A percentile compares a stretch with the other conserved stretches of the same genome.
These are phyloP conservation scores for Echinarachnius parma DNA, from an alignment of 53 echinoderm and acorn worm genomes.

Conservation along the genomic window DNA sequence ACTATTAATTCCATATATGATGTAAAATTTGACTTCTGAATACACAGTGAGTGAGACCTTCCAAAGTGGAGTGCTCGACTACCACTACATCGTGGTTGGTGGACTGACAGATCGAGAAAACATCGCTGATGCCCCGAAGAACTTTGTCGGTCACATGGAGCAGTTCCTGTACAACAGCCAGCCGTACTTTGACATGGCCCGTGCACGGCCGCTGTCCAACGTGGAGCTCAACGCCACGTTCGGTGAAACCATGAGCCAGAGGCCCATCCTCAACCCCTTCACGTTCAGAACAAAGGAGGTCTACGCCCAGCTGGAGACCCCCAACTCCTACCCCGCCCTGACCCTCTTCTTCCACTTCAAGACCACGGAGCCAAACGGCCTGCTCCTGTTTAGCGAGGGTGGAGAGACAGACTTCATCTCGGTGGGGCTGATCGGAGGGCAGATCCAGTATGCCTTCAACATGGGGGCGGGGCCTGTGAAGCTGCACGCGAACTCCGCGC, in stretches of 20 bases:
- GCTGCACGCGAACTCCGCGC: conserved; percentile 70
- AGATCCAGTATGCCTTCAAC: conserved; percentile 82
- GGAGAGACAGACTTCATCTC: conserved; percentile 71
- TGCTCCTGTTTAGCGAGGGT: conserved; percentile 76
- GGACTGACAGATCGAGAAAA: conserved; percentile 44
- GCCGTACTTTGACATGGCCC: conserved; percentile 87
- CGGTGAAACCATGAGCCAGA: conserved; percentile 67
- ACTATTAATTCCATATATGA: too few relatives aligned
- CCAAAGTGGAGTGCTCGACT: conserved; percentile 71
- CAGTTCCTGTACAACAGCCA: conserved; percentile 88
- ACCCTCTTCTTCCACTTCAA: conserved; percentile 92
- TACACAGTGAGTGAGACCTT: conserved; percentile 73
- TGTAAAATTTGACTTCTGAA: too few relatives aligned
- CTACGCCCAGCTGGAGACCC: conserved; percentile 55
- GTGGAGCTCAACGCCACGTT: conserved; percentile 68
- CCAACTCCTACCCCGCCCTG: conserved; percentile 67
- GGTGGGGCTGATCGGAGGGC: conserved; percentile 76
- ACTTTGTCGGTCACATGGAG: conserved; percentile 94
- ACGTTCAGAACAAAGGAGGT: conserved; percentile 84
- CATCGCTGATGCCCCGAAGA: conserved; percentile 29
- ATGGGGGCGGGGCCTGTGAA: conserved; percentile 71
- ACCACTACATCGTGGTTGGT: conserved; percentile 72
- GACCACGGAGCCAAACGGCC: conserved; percentile 81
- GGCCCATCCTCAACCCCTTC: conserved; percentile 65
- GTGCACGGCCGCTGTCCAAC: conserved; percentile 37